Evolutionary conservation across 2,888 invertebrate genomes (phyloP).

Genomic region (Morpho deidamia): DNA sequence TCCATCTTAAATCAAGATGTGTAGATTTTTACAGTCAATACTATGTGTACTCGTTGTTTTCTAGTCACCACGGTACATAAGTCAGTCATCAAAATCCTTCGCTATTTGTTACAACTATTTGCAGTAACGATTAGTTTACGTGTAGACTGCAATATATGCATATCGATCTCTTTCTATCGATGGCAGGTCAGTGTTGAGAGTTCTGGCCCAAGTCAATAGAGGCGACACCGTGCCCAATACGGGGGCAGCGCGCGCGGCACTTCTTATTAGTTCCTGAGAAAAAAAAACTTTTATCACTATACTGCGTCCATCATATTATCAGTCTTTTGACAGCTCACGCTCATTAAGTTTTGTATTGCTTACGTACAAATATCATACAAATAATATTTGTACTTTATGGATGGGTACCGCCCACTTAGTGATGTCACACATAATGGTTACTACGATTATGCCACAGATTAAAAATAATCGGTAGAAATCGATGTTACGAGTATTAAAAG

Average conservation of each 20-base stretch:
- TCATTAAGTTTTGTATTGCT: no score
- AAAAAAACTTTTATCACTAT: conserved; percentile 13
- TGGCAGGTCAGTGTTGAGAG: conserved; percentile 66
- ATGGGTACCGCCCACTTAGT: no score
- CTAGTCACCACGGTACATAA: not conserved
- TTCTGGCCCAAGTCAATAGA: conserved; percentile 68
- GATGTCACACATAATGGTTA: no score
- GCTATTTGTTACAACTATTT: conserved; percentile 1
- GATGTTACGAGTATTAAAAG: no score
- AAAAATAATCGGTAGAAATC: no score
- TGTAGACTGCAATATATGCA: conserved; percentile 44
- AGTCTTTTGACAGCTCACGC: no score
- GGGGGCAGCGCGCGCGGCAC: conserved; percentile 69
- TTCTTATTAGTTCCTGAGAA: conserved; percentile 55
- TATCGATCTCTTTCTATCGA: conserved; percentile 53
- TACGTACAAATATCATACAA: no score
- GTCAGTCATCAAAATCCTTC: conserved; percentile 8
- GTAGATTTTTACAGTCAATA: not conserved
- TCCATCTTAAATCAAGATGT: not conserved
- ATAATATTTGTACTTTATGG: no score
- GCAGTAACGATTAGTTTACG: conserved; percentile 16
- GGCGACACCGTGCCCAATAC: conserved; percentile 73
- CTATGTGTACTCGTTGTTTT: not conserved
- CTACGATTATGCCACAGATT: no score
- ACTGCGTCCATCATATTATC: no score